phyloP scores from a whole-genome alignment of 2,888 invertebrate species.

The Xanthorhoe designata region DNA sequence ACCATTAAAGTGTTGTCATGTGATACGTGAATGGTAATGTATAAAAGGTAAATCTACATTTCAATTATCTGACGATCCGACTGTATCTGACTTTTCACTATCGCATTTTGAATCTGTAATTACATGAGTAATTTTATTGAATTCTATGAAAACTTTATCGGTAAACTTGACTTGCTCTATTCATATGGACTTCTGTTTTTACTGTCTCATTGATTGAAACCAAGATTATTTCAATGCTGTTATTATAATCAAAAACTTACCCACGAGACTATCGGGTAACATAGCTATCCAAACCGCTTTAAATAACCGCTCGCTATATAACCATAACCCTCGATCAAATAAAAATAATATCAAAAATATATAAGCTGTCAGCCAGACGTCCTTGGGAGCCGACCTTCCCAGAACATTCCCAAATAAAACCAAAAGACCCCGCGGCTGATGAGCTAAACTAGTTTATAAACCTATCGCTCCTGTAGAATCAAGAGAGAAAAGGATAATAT shows the following conservation, averaged over 20 bases:
- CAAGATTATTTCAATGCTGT: constrained; percentile 2
- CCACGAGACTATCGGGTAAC: constrained; percentile 33
- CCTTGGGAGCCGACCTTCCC: constrained; percentile 77
- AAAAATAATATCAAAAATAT: constrained; percentile 55
- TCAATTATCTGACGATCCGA: constrained; percentile 41
- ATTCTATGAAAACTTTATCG: background rate
- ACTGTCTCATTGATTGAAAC: constrained; percentile 9
- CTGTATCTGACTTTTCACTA: background rate
- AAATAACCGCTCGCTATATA: constrained; percentile 40
- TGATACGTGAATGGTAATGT: constrained; percentile 28
- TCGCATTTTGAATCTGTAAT: background rate
- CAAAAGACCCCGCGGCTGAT: constrained; percentile 62
- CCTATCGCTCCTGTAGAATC: constrained; percentile 66
- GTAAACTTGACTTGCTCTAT: background rate
- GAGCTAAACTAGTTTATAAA: constrained; percentile 65
- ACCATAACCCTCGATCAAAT: constrained; percentile 47
- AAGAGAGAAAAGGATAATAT: constrained; percentile 53
- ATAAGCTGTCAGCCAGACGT: constrained; percentile 58
- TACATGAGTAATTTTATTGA: background rate
- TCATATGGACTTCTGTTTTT: background rate
- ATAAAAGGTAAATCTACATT: constrained; percentile 40
- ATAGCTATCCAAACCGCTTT: constrained; percentile 15
- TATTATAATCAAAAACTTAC: constrained; percentile 19
- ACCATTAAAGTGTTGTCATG: constrained; percentile 38
- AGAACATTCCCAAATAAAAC: constrained; percentile 71